Conservation (phyloP, 2,797 vertebrate species). For the Epinephelus coioides region DNA sequence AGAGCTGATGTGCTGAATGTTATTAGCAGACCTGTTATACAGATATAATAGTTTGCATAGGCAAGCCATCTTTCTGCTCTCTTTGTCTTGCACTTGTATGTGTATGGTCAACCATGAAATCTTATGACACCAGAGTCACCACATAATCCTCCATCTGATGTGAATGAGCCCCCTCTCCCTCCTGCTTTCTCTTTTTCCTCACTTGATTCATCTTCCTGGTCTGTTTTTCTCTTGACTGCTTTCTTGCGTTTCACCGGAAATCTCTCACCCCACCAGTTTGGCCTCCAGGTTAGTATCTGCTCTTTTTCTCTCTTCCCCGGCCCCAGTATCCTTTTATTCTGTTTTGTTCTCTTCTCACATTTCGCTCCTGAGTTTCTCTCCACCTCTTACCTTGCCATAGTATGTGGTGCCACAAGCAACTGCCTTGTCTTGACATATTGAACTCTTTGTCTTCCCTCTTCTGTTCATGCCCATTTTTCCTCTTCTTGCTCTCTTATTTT, state of each 20-base stretch:
- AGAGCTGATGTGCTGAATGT: constrained; percentile 19
- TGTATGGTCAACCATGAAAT: constrained; percentile 1
- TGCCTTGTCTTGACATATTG: constrained; percentile 7
- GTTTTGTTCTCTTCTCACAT: constrained; percentile 21
- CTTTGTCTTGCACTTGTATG: neutral
- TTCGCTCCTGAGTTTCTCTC: constrained; percentile 10
- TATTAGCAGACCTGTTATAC: neutral
- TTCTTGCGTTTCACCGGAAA: constrained; percentile 75
- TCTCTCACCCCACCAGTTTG: constrained; percentile 76
- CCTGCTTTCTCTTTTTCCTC: constrained; percentile 19
- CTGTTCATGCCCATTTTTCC: constrained; percentile 4
- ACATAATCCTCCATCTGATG: neutral
- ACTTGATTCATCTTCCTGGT: constrained; percentile 49
- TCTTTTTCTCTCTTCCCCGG: constrained; percentile 26
- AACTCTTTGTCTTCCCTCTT: constrained; percentile 7
- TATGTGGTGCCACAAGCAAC: constrained; percentile 13
- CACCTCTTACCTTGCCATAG: constrained; percentile 12
- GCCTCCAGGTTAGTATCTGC: constrained; percentile 83
- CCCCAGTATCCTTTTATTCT: neutral
- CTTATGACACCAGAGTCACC: neutral
- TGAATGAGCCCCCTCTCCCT: neutral
- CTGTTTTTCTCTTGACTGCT: constrained; percentile 76
- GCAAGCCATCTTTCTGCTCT: neutral
- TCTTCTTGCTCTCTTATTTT: neutral
- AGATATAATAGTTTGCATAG: neutral